Evolutionary conservation across 2,797 vertebrate species (phyloP).

Genomic region (Oryzias dopingdopingensis): DNA sequence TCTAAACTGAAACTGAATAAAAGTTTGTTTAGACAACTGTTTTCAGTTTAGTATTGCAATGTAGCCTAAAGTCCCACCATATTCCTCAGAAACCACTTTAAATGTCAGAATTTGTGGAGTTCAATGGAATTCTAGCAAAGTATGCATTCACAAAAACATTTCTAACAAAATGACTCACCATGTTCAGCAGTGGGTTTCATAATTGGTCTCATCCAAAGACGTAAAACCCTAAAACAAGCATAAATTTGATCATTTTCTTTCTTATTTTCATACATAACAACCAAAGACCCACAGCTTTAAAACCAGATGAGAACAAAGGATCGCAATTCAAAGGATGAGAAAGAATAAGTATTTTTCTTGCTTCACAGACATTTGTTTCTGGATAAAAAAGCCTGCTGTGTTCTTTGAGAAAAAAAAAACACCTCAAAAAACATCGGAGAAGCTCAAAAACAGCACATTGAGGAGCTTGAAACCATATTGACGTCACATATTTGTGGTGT

Average conservation of each 20-base stretch:
- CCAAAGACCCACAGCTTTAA: too few relatives aligned
- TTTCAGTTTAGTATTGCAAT: too few relatives aligned
- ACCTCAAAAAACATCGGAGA: constrained; percentile 33
- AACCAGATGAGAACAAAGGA: too few relatives aligned
- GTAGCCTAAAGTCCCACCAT: too few relatives aligned
- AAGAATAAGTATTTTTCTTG: not conserved
- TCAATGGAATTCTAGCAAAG: not conserved
- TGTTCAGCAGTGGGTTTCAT: not conserved
- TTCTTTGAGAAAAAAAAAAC: constrained; percentile 25
- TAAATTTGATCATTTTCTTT: too few relatives aligned
- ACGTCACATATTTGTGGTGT: constrained; percentile 39
- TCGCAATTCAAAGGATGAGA: too few relatives aligned
- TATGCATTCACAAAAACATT: not conserved
- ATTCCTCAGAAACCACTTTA: not conserved
- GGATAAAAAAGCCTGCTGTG: constrained; percentile 12
- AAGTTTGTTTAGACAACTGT: too few relatives aligned
- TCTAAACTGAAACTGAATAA: too few relatives aligned
- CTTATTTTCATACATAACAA: too few relatives aligned
- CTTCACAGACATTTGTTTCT: constrained; percentile 1
- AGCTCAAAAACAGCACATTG: constrained; percentile 36
- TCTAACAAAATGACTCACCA: not conserved
- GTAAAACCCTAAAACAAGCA: too few relatives aligned
- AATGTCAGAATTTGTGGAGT: not conserved
- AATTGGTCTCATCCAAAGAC: too few relatives aligned
- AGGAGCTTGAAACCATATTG: constrained; percentile 36